Evolutionary conservation across 2,113 vertebrate species (phyloP).

Genomic region (Sylvilagus bachmani): DNA sequence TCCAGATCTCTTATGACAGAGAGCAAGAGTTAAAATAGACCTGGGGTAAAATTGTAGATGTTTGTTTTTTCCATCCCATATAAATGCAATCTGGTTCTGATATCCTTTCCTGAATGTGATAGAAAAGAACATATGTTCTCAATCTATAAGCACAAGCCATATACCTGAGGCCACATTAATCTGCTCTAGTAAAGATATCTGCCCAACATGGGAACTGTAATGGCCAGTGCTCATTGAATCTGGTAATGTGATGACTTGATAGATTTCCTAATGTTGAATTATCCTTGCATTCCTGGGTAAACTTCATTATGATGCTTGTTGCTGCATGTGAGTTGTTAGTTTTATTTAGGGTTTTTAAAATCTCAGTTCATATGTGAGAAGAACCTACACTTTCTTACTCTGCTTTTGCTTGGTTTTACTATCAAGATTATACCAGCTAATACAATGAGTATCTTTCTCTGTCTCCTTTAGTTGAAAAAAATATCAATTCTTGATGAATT

Average conservation of each 20-base stretch:
- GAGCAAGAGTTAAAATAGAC: slow-evolving; percentile 3
- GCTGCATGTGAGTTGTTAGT: neutral
- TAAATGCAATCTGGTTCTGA: neutral
- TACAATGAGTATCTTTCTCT: neutral
- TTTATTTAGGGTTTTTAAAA: neutral
- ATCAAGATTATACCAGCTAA: neutral
- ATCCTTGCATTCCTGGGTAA: neutral
- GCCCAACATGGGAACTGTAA: neutral
- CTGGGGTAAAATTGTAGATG: neutral
- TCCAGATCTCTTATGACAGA: neutral
- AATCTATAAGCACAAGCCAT: neutral
- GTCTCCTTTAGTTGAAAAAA: neutral
- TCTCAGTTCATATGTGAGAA: neutral
- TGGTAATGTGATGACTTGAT: neutral
- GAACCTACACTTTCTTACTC: neutral
- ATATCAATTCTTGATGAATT: neutral
- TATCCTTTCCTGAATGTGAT: neutral
- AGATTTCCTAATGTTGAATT: neutral
- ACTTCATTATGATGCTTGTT: neutral
- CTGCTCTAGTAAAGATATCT: neutral
- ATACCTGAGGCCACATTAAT: neutral
- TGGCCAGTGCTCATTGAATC: neutral
- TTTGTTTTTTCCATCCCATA: neutral
- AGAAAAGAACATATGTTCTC: slow-evolving; percentile 29
- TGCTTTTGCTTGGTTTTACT: neutral